phyloP scores from a whole-genome alignment of 2,113 vertebrate species.

The Chrysochloris asiatica region DNA sequence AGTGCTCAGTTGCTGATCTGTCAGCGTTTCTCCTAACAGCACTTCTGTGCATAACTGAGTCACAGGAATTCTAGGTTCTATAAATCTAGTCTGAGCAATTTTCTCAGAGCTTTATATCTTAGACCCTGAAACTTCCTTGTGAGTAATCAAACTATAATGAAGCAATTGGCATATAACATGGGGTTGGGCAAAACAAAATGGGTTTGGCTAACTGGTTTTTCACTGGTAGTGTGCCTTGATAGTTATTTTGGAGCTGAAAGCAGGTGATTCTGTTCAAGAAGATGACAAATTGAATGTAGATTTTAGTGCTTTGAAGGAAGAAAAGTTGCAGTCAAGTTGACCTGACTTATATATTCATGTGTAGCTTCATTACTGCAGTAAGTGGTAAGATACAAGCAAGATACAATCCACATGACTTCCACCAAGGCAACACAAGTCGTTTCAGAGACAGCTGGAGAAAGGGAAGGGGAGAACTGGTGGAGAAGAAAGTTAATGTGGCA shows the following conservation, averaged over 20 bases:
- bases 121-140: background rate
- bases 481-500: background rate
- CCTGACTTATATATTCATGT: background rate
- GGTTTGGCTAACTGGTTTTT: background rate
- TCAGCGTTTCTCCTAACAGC: slow-evolving; percentile 2
- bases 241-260: slow-evolving; percentile 32
- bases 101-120: background rate
- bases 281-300: slow-evolving; percentile 31
- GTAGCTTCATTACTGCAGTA: background rate
- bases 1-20: slow-evolving; percentile 19
- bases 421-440: background rate
- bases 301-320: background rate
- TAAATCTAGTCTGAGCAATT: background rate
- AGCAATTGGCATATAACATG: background rate
- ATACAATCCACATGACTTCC: background rate
- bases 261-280: slow-evolving; percentile 17
- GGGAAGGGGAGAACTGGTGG: background rate
- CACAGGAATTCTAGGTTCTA: background rate
- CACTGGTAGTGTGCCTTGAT: background rate
- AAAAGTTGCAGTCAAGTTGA: slow-evolving; percentile 22
- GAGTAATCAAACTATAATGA: background rate
- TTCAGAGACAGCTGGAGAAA: background rate
- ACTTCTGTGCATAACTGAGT: slow-evolving; percentile 54
- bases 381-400: background rate
- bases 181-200: background rate